phyloP scores from a whole-genome alignment of 2,113 vertebrate species.

The Donacobius atricapilla region DNA sequence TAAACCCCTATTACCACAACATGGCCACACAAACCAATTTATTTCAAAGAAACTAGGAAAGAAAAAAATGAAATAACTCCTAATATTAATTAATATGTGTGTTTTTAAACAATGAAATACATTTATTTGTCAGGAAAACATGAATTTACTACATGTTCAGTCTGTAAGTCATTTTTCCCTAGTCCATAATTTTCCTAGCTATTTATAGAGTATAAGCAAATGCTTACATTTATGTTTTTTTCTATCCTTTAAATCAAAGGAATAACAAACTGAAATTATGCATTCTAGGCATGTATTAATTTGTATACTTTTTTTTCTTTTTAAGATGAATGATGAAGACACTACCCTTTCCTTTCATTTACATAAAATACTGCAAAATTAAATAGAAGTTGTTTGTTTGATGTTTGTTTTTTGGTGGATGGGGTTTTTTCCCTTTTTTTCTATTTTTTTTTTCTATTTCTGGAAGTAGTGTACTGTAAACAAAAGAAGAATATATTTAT shows the following conservation, averaged over 20 bases:
- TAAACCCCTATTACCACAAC: accelerated
- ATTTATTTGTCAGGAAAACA: not conserved
- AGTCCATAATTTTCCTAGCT: not conserved
- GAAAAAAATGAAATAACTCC: not conserved
- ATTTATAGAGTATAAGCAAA: not conserved
- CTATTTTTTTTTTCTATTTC: not conserved
- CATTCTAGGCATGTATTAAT: not conserved
- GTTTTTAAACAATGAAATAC: not conserved
- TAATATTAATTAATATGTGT: not conserved
- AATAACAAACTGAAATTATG: not conserved
- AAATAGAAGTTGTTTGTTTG: not conserved
- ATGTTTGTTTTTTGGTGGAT: not conserved
- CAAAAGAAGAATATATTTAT: slow-evolving; percentile 37
- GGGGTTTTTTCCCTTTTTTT: accelerated
- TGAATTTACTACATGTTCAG: not conserved
- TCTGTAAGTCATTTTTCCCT: not conserved
- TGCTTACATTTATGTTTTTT: not conserved
- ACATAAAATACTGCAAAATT: not conserved
- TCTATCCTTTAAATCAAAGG: not conserved
- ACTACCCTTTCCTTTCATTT: not conserved
- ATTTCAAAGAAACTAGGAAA: not conserved
- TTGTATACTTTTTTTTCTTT: not conserved
- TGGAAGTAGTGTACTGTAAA: not conserved
- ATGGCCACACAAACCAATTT: not conserved
- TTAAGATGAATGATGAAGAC: not conserved